These are phyloP conservation scores for Bos indicus DNA, from an alignment of 2,113 vertebrate genomes.

Conservation along the genomic window DNA sequence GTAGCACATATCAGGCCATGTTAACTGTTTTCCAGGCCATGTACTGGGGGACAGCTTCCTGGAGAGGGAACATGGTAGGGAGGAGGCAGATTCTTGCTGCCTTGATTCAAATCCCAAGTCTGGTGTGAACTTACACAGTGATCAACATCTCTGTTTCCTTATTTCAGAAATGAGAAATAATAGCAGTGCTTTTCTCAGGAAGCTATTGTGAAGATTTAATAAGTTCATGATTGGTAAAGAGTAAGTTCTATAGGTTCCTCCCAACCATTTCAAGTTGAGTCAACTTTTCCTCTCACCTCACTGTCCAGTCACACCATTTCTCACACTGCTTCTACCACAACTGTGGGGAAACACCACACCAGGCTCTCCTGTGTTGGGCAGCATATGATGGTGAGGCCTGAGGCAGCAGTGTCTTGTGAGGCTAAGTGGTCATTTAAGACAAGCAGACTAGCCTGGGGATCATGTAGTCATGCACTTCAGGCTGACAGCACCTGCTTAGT, in stretches of 20 bases:
- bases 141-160: not conserved
- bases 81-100: fast-evolving
- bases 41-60: not conserved
- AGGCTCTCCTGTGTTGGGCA: not conserved
- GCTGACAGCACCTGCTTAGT: not conserved
- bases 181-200: not conserved
- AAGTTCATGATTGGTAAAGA: not conserved
- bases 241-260: not conserved
- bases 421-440: not conserved
- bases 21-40: not conserved
- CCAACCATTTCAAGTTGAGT: not conserved
- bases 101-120: not conserved
- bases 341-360: not conserved
- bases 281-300: not conserved
- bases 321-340: not conserved
- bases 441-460: not conserved
- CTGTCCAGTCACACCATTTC: not conserved
- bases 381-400: not conserved
- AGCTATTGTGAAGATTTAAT: not conserved
- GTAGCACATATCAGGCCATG: not conserved
- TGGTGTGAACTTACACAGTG: not conserved
- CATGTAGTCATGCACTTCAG: fast-evolving
- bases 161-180: not conserved
- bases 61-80: not conserved
- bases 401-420: not conserved